A percentile compares a stretch with the other conserved stretches of the same genome.
These are phyloP conservation scores for Stenurella melanura DNA, from an alignment of 2,888 invertebrate species.

Conservation along the genomic window DNA sequence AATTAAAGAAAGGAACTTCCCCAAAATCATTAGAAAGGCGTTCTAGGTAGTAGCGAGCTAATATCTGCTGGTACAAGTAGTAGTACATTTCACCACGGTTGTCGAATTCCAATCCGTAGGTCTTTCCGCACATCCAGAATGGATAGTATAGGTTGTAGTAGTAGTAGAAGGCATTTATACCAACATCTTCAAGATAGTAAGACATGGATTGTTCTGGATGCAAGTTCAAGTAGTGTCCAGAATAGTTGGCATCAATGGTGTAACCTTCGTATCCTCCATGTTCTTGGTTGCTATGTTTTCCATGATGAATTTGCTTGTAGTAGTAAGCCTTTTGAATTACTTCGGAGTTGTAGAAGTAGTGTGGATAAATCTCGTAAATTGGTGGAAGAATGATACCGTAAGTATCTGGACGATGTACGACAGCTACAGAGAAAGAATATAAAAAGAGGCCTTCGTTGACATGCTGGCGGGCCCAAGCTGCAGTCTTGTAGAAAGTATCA, in stretches of 20 bases:
- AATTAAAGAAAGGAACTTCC: constrained; percentile 78
- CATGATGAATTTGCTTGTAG: constrained; percentile 76
- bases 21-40: constrained; percentile 82
- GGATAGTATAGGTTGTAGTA: constrained; percentile 79
- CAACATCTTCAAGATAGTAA: constrained; percentile 85
- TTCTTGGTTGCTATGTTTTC: constrained; percentile 42
- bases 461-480: constrained; percentile 80
- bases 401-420: constrained; percentile 79
- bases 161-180: constrained; percentile 80
- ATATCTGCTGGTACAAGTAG: constrained; percentile 80
- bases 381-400: constrained; percentile 81
- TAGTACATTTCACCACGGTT: constrained; percentile 81
- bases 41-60: constrained; percentile 85
- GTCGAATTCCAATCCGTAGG: constrained; percentile 74
- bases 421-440: constrained; percentile 79
- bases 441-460: constrained; percentile 83
- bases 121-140: constrained; percentile 77
- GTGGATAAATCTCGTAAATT: constrained; percentile 83
- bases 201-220: constrained; percentile 77
- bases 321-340: constrained; percentile 81
- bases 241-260: constrained; percentile 79
- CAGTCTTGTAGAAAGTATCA: constrained; percentile 81
- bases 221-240: constrained; percentile 76
- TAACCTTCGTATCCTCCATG: constrained; percentile 67
- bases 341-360: constrained; percentile 82